phyloP scores from a whole-genome alignment of 2,888 invertebrate species.

The Elysia crispata region DNA sequence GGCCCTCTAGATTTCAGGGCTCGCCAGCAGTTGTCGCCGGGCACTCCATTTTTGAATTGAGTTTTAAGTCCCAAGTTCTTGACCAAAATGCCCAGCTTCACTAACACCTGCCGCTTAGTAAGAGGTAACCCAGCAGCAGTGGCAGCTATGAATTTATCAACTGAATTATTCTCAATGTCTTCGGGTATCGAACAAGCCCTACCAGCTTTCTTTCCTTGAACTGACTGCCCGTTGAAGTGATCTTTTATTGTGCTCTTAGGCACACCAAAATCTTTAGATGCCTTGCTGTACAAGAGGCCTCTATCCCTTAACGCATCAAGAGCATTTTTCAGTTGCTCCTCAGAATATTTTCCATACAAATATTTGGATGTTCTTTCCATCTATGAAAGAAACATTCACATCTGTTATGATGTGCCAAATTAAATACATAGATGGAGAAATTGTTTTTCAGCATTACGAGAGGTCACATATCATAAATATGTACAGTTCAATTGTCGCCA shows the following conservation, averaged over 20 bases:
- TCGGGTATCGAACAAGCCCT: not conserved
- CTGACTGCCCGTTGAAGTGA: not conserved
- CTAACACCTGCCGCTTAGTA: constrained; percentile 25
- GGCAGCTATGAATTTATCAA: constrained; percentile 16
- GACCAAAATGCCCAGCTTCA: constrained; percentile 17
- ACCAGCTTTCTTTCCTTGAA: not conserved
- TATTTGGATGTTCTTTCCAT: not conserved
- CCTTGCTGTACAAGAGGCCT: not conserved
- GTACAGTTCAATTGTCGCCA: too few relatives aligned
- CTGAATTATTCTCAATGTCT: constrained; percentile 14
- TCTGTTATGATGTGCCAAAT: not conserved
- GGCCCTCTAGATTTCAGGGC: constrained; percentile 10
- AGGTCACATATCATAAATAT: too few relatives aligned
- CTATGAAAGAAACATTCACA: not conserved
- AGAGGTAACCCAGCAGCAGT: constrained; percentile 23
- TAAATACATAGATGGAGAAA: too few relatives aligned
- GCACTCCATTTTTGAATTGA: constrained; percentile 27
- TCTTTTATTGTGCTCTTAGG: not conserved
- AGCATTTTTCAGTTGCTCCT: not conserved
- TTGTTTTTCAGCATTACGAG: too few relatives aligned
- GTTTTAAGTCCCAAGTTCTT: constrained; percentile 10
- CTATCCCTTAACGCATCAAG: not conserved
- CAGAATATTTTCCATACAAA: not conserved
- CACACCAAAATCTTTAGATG: not conserved
- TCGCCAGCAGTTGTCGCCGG: constrained; percentile 31